Evolutionary conservation across 2,888 invertebrate genomes (phyloP).

Genomic region (Auanema sp.): DNA sequence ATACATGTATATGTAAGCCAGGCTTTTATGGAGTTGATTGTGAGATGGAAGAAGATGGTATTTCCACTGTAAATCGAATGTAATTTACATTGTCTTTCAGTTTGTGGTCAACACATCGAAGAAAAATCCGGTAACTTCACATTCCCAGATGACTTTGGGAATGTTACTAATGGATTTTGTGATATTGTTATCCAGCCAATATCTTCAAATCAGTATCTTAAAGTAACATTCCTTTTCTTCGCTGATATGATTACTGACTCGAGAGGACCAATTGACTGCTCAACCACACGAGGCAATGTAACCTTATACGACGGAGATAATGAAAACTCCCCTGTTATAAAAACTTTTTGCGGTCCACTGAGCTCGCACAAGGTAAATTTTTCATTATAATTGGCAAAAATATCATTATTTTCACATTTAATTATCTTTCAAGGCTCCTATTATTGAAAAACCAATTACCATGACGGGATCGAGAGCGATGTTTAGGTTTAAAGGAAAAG

Average conservation of each 20-base stretch:
- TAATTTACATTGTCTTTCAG: slow-evolving; percentile 5
- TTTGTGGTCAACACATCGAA: slow-evolving; percentile 30
- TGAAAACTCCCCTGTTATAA: slow-evolving; percentile 27
- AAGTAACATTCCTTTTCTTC: slow-evolving; percentile 34
- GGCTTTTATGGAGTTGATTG: slow-evolving; percentile 51
- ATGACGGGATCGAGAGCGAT: slow-evolving; percentile 40
- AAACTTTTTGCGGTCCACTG: slow-evolving; percentile 36
- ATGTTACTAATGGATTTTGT: slow-evolving; percentile 7
- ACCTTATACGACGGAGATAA: slow-evolving; percentile 39
- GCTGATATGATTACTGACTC: slow-evolving; percentile 25
- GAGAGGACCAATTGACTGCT: slow-evolving; percentile 33
- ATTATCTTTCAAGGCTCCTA: slow-evolving; percentile 24
- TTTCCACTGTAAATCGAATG: not conserved
- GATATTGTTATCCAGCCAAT: slow-evolving; percentile 20
- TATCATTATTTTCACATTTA: not conserved
- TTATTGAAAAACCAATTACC: slow-evolving; percentile 27
- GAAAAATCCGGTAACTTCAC: slow-evolving; percentile 22
- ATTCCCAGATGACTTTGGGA: slow-evolving; percentile 16
- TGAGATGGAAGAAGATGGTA: slow-evolving; percentile 49
- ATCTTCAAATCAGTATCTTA: slow-evolving; percentile 26
- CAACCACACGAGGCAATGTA: slow-evolving; percentile 28
- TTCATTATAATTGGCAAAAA: no score
- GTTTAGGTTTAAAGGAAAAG: slow-evolving; percentile 33
- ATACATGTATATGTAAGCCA: slow-evolving; percentile 41
- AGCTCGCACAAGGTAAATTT: slow-evolving; percentile 3